Evolutionary conservation across 2,888 invertebrate genomes (phyloP).

Genomic region (Aspidiotus destructor): DNA sequence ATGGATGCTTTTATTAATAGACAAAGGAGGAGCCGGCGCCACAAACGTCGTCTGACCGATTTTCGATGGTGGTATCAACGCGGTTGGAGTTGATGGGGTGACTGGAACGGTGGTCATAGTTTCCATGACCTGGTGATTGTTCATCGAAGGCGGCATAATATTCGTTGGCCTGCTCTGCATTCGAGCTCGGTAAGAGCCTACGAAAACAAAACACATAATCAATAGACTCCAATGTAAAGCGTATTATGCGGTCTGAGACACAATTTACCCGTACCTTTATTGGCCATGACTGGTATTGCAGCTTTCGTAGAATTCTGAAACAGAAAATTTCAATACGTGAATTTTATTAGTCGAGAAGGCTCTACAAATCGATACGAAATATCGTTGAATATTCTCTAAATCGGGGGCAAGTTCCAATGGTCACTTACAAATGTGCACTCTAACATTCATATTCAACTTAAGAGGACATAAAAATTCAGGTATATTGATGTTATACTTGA

Average conservation of each 20-base stretch:
- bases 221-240: background rate
- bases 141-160: conserved; percentile 46
- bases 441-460: no score
- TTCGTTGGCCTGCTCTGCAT: conserved; percentile 49
- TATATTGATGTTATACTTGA: no score
- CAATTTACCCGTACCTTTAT: conserved; percentile 40
- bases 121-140: conserved; percentile 49
- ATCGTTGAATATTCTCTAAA: no score
- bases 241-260: background rate
- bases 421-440: no score
- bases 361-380: no score
- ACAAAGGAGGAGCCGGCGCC: background rate
- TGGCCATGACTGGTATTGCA: conserved; percentile 41
- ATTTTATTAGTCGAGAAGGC: background rate
- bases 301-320: conserved; percentile 43
- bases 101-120: conserved; percentile 53
- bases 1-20: conserved; percentile 8
- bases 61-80: conserved; percentile 36
- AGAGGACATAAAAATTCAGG: no score
- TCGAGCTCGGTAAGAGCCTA: conserved; percentile 46
- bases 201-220: conserved; percentile 34
- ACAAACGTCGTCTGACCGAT: conserved; percentile 13
- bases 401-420: no score
- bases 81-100: conserved; percentile 42
- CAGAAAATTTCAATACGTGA: conserved; percentile 26